phyloP scores from a whole-genome alignment of 2,888 invertebrate species.

The Allophyes oxyacanthae region DNA sequence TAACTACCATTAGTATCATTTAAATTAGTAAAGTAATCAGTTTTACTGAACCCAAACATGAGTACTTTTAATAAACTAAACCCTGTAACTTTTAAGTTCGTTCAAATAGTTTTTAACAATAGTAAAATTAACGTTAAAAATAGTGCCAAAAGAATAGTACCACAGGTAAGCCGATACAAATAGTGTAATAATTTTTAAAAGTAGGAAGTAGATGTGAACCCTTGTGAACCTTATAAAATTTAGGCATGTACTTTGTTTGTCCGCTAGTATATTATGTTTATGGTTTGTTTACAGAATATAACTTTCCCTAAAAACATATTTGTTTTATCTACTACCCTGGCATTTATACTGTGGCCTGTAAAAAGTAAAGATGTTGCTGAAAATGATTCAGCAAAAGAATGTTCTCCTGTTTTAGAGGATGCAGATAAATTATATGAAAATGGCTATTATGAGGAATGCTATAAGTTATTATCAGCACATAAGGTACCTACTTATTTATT shows the following conservation, averaged over 20 bases:
- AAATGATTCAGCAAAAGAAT: slow-evolving; percentile 60
- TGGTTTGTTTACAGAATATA: slow-evolving; percentile 42
- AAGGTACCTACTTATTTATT: slow-evolving; percentile 77
- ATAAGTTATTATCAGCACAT: slow-evolving; percentile 88
- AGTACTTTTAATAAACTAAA: slow-evolving; percentile 27
- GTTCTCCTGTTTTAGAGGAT: slow-evolving; percentile 81
- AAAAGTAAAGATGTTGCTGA: slow-evolving; percentile 59
- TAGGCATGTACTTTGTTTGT: too few relatives aligned
- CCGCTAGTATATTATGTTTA: too few relatives aligned
- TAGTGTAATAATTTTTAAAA: too few relatives aligned
- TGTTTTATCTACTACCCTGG: slow-evolving; percentile 59
- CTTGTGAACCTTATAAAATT: too few relatives aligned
- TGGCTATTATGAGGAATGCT: slow-evolving; percentile 91
- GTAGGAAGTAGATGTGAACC: too few relatives aligned
- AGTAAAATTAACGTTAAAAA: slow-evolving; percentile 20
- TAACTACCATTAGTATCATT: too few relatives aligned
- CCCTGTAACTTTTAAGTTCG: slow-evolving; percentile 39
- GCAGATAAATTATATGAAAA: slow-evolving; percentile 92
- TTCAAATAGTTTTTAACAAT: slow-evolving; percentile 26
- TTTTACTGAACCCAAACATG: slow-evolving; percentile 15
- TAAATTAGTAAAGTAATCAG: too few relatives aligned
- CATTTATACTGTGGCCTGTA: slow-evolving; percentile 77
- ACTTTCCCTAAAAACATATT: slow-evolving; percentile 31
- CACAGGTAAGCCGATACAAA: slow-evolving; percentile 25
- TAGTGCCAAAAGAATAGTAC: slow-evolving; percentile 8